Percentiles rank a stretch among this genome's conserved stretches.
These are phyloP conservation scores for Pardalotus punctatus DNA, from an alignment of 2,113 vertebrate genomes.

Conservation along the genomic window DNA sequence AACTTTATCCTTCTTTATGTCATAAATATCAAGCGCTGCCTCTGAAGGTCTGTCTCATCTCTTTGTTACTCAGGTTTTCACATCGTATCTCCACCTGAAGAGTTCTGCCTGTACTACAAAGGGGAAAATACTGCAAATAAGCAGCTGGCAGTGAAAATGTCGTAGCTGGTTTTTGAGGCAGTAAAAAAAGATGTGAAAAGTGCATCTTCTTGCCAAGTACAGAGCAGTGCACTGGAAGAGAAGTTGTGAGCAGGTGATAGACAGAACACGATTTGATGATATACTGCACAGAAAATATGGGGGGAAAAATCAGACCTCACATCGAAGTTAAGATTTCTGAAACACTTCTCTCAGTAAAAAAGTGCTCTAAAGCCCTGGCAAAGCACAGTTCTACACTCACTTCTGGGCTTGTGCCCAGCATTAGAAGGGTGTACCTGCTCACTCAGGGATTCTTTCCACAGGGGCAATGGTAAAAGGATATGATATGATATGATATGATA, in stretches of 20 bases:
- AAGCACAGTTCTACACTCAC: not conserved
- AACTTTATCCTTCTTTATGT: not conserved
- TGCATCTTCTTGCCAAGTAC: not conserved
- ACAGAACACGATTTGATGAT: not conserved
- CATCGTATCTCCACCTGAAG: not conserved
- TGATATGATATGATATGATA: rapidly evolving
- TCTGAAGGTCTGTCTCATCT: not conserved
- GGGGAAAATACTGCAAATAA: not conserved
- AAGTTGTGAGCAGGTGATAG: not conserved
- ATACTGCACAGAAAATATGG: not conserved
- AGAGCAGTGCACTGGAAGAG: not conserved
- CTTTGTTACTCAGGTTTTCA: not conserved
- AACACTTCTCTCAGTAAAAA: not conserved
- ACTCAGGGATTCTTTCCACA: not conserved
- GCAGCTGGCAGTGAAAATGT: not conserved
- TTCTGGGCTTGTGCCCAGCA: not conserved
- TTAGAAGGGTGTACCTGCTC: not conserved
- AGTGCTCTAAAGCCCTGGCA: not conserved
- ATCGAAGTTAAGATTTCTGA: not conserved
- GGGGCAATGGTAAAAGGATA: rapidly evolving
- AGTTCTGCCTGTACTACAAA: not conserved
- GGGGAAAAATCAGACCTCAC: not conserved
- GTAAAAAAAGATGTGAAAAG: not conserved
- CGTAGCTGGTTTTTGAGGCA: not conserved
- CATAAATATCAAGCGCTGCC: not conserved